Evolutionary conservation across 2,888 invertebrate species (phyloP).

Genomic region (Drosophila fulvimacula): DNA sequence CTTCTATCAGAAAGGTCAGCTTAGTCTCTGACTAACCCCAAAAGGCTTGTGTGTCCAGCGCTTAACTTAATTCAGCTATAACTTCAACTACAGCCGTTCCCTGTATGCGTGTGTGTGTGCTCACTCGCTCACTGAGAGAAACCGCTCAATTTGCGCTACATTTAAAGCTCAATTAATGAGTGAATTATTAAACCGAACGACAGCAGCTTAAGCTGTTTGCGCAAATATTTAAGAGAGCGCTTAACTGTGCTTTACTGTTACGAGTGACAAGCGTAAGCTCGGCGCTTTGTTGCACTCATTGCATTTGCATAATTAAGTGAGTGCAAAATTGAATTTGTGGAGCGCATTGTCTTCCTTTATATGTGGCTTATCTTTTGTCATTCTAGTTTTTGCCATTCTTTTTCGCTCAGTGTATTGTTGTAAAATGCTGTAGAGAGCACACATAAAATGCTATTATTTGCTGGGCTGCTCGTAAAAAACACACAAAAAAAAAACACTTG

Average conservation of each 20-base stretch:
- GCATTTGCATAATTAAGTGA: background rate
- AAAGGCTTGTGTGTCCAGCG: conserved; percentile 28
- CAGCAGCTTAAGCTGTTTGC: conserved; percentile 7
- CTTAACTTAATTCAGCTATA: conserved; percentile 30
- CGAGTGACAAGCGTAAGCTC: background rate
- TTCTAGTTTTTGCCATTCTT: background rate
- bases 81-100: conserved; percentile 24
- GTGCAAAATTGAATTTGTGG: conserved; percentile 1
- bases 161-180: conserved; percentile 27
- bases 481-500: conserved; percentile 57
- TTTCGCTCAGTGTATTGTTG: conserved; percentile 46
- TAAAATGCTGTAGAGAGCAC: conserved; percentile 36
- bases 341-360: background rate
- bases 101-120: background rate
- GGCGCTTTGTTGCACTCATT: conserved; percentile 2
- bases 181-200: background rate
- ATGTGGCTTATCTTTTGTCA: conserved; percentile 7
- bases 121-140: conserved; percentile 35
- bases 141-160: conserved; percentile 1
- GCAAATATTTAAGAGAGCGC: conserved; percentile 5
- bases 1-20: conserved; percentile 50
- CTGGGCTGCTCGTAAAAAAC: conserved; percentile 55
- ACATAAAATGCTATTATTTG: conserved; percentile 62
- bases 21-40: conserved; percentile 29
- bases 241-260: conserved; percentile 4